Evolutionary conservation across 2,113 vertebrate genomes (phyloP).

Genomic region (Entelurus aequoreus): DNA sequence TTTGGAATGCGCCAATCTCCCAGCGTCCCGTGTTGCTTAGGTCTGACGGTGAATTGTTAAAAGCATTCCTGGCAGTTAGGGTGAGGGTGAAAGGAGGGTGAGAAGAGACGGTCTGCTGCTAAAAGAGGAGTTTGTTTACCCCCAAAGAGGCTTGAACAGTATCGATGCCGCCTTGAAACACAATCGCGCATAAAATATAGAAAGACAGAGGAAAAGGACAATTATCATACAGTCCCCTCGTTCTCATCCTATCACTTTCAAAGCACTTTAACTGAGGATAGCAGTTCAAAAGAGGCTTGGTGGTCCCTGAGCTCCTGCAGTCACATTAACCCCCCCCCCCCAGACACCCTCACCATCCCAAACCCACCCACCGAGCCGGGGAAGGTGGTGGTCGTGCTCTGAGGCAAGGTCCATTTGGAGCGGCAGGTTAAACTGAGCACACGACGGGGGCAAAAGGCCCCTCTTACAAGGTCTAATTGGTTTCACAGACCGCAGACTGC

Average conservation of each 20-base stretch:
- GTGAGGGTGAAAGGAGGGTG: constrained; percentile 58
- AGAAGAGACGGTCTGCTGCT: constrained; percentile 48
- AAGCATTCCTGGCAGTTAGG: constrained; percentile 69
- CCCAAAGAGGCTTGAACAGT: constrained; percentile 37
- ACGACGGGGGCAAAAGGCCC: constrained; percentile 58
- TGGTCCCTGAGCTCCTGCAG: constrained; percentile 48
- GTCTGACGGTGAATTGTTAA: constrained; percentile 63
- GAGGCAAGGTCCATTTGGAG: constrained; percentile 51
- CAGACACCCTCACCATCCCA: constrained; percentile 6
- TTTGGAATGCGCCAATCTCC: constrained; percentile 71
- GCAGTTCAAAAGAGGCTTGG: constrained; percentile 46
- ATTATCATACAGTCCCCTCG: neutral
- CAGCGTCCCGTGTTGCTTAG: constrained; percentile 56
- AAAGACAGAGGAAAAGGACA: neutral
- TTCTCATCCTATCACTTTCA: constrained; percentile 6
- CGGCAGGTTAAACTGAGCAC: constrained; percentile 62
- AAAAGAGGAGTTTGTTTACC: constrained; percentile 54
- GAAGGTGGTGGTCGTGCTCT: constrained; percentile 46
- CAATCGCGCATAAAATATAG: constrained; percentile 10
- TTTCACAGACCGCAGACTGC: constrained; percentile 69
- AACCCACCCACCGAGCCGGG: constrained; percentile 61
- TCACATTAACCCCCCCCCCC: constrained; percentile 20
- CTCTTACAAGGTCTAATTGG: constrained; percentile 63
- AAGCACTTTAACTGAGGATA: constrained; percentile 26
- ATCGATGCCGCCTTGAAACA: constrained; percentile 28